A percentile compares a stretch with the other conserved stretches of the same genome.
Conservation (phyloP, 2,888 invertebrate genomes). For the Azorinus chamasolen region DNA sequence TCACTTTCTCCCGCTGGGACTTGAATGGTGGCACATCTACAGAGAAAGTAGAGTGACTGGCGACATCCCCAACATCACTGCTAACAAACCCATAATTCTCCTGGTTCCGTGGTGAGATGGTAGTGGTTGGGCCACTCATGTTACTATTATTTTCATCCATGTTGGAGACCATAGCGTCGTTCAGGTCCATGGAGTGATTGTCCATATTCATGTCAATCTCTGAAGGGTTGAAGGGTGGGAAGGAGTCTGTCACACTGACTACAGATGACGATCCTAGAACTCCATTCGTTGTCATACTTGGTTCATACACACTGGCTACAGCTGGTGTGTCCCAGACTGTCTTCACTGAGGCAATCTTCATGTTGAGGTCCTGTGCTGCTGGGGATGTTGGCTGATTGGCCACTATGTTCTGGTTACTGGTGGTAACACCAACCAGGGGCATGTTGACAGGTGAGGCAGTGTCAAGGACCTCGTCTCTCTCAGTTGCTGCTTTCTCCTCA, state of each 20-base stretch:
- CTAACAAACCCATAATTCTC: constrained; percentile 56
- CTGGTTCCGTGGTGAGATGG: constrained; percentile 68
- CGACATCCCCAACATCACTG: constrained; percentile 39
- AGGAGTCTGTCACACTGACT: constrained; percentile 62
- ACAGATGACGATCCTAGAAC: constrained; percentile 41
- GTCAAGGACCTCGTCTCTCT: constrained; percentile 51
- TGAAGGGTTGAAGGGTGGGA: constrained; percentile 66
- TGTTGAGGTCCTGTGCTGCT: constrained; percentile 95
- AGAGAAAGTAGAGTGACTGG: constrained; percentile 57
- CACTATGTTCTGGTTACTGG: constrained; percentile 48
- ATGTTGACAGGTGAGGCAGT: constrained; percentile 61
- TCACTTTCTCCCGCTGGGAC: constrained; percentile 51
- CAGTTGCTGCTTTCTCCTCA: constrained; percentile 78
- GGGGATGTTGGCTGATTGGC: constrained; percentile 86
- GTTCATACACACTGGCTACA: constrained; percentile 71
- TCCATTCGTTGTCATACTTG: constrained; percentile 57
- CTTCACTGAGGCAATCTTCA: constrained; percentile 97
- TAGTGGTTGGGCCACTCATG: constrained; percentile 48
- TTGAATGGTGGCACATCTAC: constrained; percentile 65
- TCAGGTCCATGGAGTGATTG: constrained; percentile 56
- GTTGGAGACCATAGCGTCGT: constrained; percentile 52
- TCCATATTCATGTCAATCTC: constrained; percentile 65
- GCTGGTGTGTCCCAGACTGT: constrained; percentile 88
- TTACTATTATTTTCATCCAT: constrained; percentile 68
- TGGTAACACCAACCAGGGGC: constrained; percentile 50